phyloP scores from a whole-genome alignment of 2,113 vertebrate species.

The Cavia porcellus region DNA sequence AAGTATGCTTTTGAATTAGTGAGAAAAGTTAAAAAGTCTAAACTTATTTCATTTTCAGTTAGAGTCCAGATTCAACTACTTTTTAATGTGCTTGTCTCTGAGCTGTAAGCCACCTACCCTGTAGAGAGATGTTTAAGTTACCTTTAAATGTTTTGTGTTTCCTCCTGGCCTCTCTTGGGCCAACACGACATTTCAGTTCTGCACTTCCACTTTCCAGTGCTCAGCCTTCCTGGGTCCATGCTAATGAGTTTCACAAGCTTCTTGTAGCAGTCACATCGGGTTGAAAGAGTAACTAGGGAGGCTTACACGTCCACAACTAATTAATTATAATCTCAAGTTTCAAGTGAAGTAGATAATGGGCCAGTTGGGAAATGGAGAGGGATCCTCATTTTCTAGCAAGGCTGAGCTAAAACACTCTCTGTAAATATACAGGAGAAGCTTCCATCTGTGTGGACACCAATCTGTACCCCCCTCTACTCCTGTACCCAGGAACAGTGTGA shows the following conservation, averaged over 20 bases:
- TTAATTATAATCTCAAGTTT: not conserved
- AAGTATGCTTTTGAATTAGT: not conserved
- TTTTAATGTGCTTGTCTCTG: not conserved
- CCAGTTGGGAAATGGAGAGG: not conserved
- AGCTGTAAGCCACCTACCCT: not conserved
- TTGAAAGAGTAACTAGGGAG: not conserved
- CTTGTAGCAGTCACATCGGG: not conserved
- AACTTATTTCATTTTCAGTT: slow-evolving; percentile 22
- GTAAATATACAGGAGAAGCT: not conserved
- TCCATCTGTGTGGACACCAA: not conserved
- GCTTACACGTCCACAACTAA: not conserved
- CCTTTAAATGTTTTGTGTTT: not conserved
- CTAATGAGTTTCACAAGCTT: not conserved
- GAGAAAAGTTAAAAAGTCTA: slow-evolving; percentile 23
- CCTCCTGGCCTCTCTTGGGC: not conserved
- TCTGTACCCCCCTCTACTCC: not conserved
- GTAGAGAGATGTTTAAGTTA: not conserved
- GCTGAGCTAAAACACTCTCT: not conserved
- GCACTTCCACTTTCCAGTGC: not conserved
- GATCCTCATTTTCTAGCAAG: not conserved
- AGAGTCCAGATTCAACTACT: not conserved
- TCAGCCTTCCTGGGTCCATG: not conserved
- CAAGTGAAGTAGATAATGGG: not conserved
- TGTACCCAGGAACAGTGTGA: not conserved
- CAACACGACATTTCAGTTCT: not conserved